These are phyloP conservation scores for Caenorhabditis imperialis DNA, from an alignment of 2,888 invertebrate species.

Conservation along the genomic window DNA sequence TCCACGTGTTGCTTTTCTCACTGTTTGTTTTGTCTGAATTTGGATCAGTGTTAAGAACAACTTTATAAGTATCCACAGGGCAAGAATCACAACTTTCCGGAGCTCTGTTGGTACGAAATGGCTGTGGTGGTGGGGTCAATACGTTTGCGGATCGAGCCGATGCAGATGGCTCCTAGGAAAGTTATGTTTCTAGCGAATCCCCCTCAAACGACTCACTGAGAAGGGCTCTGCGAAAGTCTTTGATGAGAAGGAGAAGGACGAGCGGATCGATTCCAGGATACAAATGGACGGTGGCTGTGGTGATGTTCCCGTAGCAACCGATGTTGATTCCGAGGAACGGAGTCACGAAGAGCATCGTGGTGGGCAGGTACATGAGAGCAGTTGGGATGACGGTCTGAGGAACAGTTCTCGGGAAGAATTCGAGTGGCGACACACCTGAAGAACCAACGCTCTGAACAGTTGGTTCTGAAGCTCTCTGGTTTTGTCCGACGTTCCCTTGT, in stretches of 20 bases:
- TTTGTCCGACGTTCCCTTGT: not conserved
- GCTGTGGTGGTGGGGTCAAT: not conserved
- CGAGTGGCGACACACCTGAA: no score
- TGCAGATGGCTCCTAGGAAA: constrained; percentile 4
- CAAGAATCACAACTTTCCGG: constrained; percentile 2
- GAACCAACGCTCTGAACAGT: constrained; percentile 34
- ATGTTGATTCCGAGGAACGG: constrained; percentile 41
- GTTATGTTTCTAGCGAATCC: not conserved
- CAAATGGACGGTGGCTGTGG: constrained; percentile 24
- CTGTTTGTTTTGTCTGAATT: no score
- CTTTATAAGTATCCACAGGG: not conserved
- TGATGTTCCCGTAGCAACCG: constrained; percentile 38
- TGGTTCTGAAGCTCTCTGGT: constrained; percentile 23
- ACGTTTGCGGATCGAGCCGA: not conserved
- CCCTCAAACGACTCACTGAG: constrained; percentile 14
- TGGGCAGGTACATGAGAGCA: constrained; percentile 39
- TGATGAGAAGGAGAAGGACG: constrained; percentile 24
- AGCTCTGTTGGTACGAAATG: constrained; percentile 17
- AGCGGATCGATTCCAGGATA: constrained; percentile 47
- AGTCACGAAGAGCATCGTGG: constrained; percentile 42
- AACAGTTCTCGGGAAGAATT: no score
- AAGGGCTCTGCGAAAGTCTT: constrained; percentile 25
- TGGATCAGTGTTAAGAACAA: not conserved
- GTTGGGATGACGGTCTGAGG: constrained; percentile 42
- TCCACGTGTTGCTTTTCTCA: no score